Evolutionary conservation across 2,888 invertebrate genomes (phyloP), one percentile per base, ranked within the genome.

Genomic region (Nomada flava): DNA sequence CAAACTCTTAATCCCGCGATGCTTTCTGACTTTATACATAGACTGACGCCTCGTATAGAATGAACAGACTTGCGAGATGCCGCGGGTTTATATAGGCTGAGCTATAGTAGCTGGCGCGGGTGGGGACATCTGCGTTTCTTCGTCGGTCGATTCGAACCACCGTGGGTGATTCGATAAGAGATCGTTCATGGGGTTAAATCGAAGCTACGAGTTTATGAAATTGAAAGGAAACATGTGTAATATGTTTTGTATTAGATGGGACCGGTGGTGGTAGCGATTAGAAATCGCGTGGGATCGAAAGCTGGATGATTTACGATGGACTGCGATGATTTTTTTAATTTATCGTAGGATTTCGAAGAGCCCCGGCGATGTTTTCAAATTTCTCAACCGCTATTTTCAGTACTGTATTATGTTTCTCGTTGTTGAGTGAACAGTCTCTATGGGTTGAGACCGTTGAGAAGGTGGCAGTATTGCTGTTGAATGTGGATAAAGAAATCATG

Each of bases 41-140:
- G 90, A 91, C 91, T 88, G 90, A 89, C 90, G 91, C 89, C 92
- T 89, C 90, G 90, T 92, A 90, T 91, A 90, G 92, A 92, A 89
- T 92, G 93, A 91, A 91, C 90, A 91, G 90, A 91, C 90, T 91
- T 90, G 90, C 89, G 91, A 89, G 86, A 87, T 90, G 90, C 85
- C 90, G 88, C 86, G 90, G 89, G 92, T 91, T 92, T 93, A 93
- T 93, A 93, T 93, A 93, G 92, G 90, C 90, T 89, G 92, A 88
- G 90, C 89, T 20, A 36, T 91, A 91, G 89, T 89, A 79, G 90
- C 75, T 70, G 75, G 55, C 63, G 71, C 64, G 78, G 75, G 74
- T 55, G 82, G 82, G 77, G 74, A 67, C 42, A 36, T 53, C 20
- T 50, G 68, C 76, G 64, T 70, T 36, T 60, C 50, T 50, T 47